These are phyloP conservation scores for Drosophila hydei DNA, from an alignment of 1,140 invertebrate species.

Conservation along the genomic window DNA sequence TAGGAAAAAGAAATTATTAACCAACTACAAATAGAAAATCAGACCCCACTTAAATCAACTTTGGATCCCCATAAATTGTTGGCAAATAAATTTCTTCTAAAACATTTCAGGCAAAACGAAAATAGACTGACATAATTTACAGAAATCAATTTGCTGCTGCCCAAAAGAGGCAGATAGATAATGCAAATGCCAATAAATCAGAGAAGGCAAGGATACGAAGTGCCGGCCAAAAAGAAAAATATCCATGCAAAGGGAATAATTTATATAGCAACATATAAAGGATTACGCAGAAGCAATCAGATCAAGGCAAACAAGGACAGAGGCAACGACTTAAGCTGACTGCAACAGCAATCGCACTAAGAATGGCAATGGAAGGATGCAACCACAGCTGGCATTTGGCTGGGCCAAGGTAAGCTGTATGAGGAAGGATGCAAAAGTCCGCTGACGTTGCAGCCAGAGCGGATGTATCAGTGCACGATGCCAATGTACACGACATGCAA, in stretches of 20 bases:
- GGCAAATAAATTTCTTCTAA: neutral
- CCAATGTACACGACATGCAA: slow-evolving; percentile 15
- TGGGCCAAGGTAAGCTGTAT: slow-evolving; percentile 41
- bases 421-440: neutral
- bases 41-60: slow-evolving; percentile 1
- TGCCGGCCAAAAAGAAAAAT: neutral
- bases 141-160: slow-evolving; percentile 35
- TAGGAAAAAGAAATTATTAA: no score
- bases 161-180: slow-evolving; percentile 22
- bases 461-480: slow-evolving; percentile 23
- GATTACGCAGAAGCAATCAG: slow-evolving; percentile 13
- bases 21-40: no score
- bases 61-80: slow-evolving; percentile 10
- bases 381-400: slow-evolving; percentile 13
- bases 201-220: neutral
- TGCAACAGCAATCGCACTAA: slow-evolving; percentile 12
- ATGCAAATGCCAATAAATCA: slow-evolving; percentile 28
- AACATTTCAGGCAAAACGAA: no score
- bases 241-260: slow-evolving; percentile 11
- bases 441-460: slow-evolving; percentile 14
- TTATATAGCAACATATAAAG: slow-evolving; percentile 2
- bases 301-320: no score
- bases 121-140: slow-evolving; percentile 36
- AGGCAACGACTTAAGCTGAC: no score
- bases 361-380: slow-evolving; percentile 11